Conservation (phyloP, 2,888 invertebrate genomes). For the Lycia hirtaria region DNA sequence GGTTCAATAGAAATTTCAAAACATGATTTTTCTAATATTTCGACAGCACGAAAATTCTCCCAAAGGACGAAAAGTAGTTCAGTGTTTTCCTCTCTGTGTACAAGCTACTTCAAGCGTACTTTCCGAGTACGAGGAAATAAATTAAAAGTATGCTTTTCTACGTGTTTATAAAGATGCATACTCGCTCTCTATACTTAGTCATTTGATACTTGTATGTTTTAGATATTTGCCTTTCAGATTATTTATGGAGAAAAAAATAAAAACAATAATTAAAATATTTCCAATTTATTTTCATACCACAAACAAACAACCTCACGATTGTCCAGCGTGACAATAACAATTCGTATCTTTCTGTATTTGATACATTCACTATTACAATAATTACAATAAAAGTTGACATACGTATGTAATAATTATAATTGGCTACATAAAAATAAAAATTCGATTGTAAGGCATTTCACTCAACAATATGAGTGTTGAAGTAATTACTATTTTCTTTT, state of each 20-base stretch:
- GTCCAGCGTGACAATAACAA: slow-evolving; percentile 23
- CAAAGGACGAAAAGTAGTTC: no score
- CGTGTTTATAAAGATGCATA: no score
- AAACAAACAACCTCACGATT: slow-evolving; percentile 24
- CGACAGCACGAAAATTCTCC: no score
- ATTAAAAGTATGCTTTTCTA: no score
- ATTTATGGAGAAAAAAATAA: neutral
- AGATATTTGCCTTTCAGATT: neutral
- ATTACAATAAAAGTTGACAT: slow-evolving; percentile 14
- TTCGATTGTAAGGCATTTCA: neutral
- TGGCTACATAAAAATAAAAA: slow-evolving; percentile 16
- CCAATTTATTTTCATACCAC: slow-evolving; percentile 39
- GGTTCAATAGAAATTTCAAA: no score
- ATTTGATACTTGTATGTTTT: no score
- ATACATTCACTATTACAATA: slow-evolving; percentile 19
- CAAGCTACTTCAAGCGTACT: no score
- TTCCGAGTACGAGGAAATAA: no score
- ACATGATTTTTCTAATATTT: no score
- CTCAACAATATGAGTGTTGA: neutral
- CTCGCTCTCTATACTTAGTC: no score
- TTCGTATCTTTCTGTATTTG: slow-evolving; percentile 12
- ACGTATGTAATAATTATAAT: slow-evolving; percentile 12
- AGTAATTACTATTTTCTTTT: neutral
- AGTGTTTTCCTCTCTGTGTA: no score
- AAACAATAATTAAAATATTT: slow-evolving; percentile 8